Base-by-base conservation (phyloP, 64 coral and sea anemone species). In the Trachythela sp. region DNA sequence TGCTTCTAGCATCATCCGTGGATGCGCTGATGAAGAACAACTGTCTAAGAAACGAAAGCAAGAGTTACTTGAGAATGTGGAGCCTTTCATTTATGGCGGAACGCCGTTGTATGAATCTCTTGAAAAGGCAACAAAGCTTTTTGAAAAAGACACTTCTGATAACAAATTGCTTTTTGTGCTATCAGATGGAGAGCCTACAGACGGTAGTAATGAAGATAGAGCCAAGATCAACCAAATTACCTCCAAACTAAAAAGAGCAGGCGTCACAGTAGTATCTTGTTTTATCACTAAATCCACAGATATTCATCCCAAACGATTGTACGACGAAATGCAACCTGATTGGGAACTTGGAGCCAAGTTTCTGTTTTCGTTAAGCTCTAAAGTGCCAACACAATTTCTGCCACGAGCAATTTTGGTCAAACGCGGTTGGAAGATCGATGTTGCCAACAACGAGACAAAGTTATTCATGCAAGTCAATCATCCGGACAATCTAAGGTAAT, bases 371-470 rank as follows among this genome's bases (percentile, higher is more conserved):
- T 13, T 92, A 37, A 92, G 91, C 54, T 92, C 91, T 4, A 51
- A 17, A 36, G 45, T 92, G 2, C 8, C 75, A 58, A 92, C 91
- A 0, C 49, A 92, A 37, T 4, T 0, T 17, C 36, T 92, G 36
- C 91, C 91, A 22, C 86, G 91, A 70, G 60, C 91, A 0, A 83
- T 92, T 8, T 92, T 92, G 58, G 56, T 84, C 14, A 92, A 92
- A 36, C 72, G 77, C 32, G 91, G 40, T n/a, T 92, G 91, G 91
- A 72, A 11, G 0, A 88, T 92, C n/a, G 91, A 92, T 29, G 88
- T 51, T 29, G 75, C 13, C 39, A 88, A 54, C 14, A 88, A 22
- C 88, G 91, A 26, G 30, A 88, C 43, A 0, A 30, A 26, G 76
- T 84, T 29, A 24, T 48, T 43, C 0, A 3, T 68, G 2, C 13